Evolutionary conservation across 2,888 invertebrate genomes (phyloP), one percentile per base, ranked within the genome.

Genomic region (Isoperla grammatica): DNA sequence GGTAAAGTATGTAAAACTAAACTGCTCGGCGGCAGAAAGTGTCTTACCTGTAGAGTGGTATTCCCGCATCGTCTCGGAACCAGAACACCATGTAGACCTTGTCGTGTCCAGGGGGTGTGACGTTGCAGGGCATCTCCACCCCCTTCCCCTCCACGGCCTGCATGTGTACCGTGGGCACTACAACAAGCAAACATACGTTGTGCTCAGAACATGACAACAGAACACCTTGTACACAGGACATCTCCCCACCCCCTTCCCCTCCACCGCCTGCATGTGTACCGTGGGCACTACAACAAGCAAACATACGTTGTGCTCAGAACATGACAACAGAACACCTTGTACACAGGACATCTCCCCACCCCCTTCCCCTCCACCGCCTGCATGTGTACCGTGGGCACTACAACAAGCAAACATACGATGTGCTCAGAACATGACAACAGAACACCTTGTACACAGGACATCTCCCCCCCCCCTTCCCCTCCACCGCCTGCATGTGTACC

Each of bases 311-410:
- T 43, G 4, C 15, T 15, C n/a, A n/a, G n/a, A n/a, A n/a, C n/a
- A n/a, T n/a, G n/a, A n/a, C n/a, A n/a, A n/a, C 92, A 93, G 75
- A 93, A 86, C 64, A 93, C 91, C 89, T 93, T 91, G 78, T 90
- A 88, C 67, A 93, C 88, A 94, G 37, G 92, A 90, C 72, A 93
- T 81, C 76, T 88, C 88, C 62, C n/a, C n/a, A 91, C 90, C 72
- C 86, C 86, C 78, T 87, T 88, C 57, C 92, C 92, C 75, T 92
- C 90, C 66, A 93, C 90, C 23, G 90, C 91, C 75, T 90, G 90
- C 68, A 92, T 81, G 75, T 90, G 88, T 72, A 88, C 84, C 66
- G 90, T 84, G 69, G 87, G 82, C 63, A 88, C 88, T 80, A 79
- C 73, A 76, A 76, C 60, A 75, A 74, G 69, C 68, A 67, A 69